Evolutionary conservation across 2,113 vertebrate genomes (phyloP), one percentile per base, ranked within the genome.

Genomic region (Lepus europaeus): DNA sequence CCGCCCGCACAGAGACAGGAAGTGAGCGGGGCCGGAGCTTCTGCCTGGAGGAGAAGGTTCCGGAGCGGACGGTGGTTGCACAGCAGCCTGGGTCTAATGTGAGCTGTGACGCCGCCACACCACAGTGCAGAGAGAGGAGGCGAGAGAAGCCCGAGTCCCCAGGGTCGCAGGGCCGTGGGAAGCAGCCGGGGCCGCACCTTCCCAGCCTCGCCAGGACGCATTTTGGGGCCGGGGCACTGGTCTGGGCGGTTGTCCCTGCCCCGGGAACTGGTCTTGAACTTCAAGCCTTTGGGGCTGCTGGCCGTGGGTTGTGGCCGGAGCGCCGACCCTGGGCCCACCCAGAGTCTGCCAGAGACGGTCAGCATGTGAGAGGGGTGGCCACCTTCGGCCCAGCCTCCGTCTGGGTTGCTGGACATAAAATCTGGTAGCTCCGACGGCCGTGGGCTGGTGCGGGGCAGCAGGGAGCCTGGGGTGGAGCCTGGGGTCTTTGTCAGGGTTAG

Each of bases 161-260:
- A 12, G 68, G 74, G 66, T 16, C 14, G 0, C 11, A 0, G 20
- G 45, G 33, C 49, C 0, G 1, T 3, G 27, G 17, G 88, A 29
- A n/a, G 6, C 73, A 16, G 2, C 39, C 22, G 61, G 27, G 81
- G 3, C 4, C 1, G 2, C 17, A 0, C 45, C 59, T 39, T 17
- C 27, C 79, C 36, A 10, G 70, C 25, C 23, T 36, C 51, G 5
- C 2, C 10, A 16, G 73, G 45, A 9, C 82, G 6, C 45, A 45
- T 45, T 45, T 45, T 45, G 45, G 45, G 45, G 45, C 45, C 6
- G 1, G 45, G 45, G 45, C 6, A 7, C 45, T 45, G 45, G 45
- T 72, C 39, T 1, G 2, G 10, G 9, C 6, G 31, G 7, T 3
- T 39, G 64, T 59, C 36, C 13, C 49, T 0, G 0, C 20, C 53